Percentiles rank a stretch among this genome's conserved stretches.
Evolutionary conservation across 2,888 invertebrate genomes (phyloP).

Genomic region (Actias luna): DNA sequence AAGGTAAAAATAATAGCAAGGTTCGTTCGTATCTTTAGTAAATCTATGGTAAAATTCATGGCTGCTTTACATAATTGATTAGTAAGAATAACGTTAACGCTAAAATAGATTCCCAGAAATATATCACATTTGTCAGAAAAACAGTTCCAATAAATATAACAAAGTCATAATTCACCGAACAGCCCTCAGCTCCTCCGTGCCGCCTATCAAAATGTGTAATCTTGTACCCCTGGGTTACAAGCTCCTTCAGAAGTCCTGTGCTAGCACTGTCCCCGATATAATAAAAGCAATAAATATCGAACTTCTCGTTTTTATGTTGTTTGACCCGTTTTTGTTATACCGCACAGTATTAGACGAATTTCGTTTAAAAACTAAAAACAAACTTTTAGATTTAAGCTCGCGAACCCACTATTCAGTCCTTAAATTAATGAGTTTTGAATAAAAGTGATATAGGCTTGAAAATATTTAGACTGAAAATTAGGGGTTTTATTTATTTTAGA

Average conservation of each 20-base stretch:
- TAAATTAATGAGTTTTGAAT: no score
- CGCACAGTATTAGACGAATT: not conserved
- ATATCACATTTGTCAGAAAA: not conserved
- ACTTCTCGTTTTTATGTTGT: not conserved
- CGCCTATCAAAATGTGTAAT: constrained; percentile 36
- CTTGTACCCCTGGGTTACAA: constrained; percentile 27
- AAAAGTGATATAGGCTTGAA: no score
- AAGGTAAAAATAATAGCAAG: no score
- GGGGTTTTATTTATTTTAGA: no score
- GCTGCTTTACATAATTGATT: no score
- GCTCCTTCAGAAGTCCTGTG: not conserved
- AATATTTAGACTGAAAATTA: no score
- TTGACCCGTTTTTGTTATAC: not conserved
- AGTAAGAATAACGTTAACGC: not conserved
- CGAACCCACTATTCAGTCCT: no score
- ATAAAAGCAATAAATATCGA: not conserved
- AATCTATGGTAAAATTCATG: no score
- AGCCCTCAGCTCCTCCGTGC: constrained; percentile 27
- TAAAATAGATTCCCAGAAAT: not conserved
- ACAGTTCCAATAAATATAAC: constrained; percentile 22
- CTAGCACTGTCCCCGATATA: not conserved
- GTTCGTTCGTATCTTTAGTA: no score
- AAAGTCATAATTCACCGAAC: constrained; percentile 34
- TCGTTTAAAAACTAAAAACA: not conserved
- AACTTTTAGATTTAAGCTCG: no score